Conservation (phyloP, 2,888 invertebrate species). For the Eumerus sabulonum region DNA sequence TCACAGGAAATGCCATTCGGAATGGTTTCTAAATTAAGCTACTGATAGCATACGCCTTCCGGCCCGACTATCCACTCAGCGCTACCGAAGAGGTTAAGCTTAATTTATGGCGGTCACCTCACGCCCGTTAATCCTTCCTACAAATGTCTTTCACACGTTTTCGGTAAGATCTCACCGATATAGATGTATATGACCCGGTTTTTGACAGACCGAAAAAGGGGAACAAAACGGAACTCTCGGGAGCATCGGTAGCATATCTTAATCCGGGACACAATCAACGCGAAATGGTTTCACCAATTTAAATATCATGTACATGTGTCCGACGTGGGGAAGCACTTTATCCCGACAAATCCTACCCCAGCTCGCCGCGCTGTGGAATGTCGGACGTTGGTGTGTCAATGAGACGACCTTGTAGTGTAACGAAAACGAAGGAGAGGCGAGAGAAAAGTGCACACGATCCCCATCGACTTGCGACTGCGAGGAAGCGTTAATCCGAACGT, state of each 20-base stretch:
- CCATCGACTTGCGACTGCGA: slow-evolving; percentile 18
- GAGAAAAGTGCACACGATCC: neutral
- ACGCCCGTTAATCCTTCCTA: slow-evolving; percentile 33
- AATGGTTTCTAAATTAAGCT: neutral
- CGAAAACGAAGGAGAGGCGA: too few relatives aligned
- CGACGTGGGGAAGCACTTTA: slow-evolving; percentile 14
- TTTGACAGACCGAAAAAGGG: slow-evolving; percentile 9
- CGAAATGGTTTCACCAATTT: slow-evolving; percentile 42
- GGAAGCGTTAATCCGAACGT: slow-evolving; percentile 19
- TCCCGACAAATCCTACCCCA: slow-evolving; percentile 1
- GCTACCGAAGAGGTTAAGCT: slow-evolving; percentile 4
- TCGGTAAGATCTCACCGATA: neutral
- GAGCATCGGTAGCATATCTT: slow-evolving; percentile 4
- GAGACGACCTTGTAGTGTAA: slow-evolving; percentile 18
- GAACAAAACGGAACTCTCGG: too few relatives aligned
- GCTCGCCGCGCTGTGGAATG: neutral
- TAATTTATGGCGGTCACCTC: slow-evolving; percentile 26
- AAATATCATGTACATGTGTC: slow-evolving; percentile 44
- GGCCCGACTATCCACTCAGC: too few relatives aligned
- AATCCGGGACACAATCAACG: slow-evolving; percentile 32
- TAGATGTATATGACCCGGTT: slow-evolving; percentile 23
- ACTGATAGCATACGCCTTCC: too few relatives aligned
- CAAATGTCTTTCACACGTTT: slow-evolving; percentile 27
- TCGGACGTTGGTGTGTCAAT: slow-evolving; percentile 4
- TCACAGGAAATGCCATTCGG: too few relatives aligned